Conservation (phyloP, 2,888 invertebrate genomes). For the Cordilura impudica region DNA sequence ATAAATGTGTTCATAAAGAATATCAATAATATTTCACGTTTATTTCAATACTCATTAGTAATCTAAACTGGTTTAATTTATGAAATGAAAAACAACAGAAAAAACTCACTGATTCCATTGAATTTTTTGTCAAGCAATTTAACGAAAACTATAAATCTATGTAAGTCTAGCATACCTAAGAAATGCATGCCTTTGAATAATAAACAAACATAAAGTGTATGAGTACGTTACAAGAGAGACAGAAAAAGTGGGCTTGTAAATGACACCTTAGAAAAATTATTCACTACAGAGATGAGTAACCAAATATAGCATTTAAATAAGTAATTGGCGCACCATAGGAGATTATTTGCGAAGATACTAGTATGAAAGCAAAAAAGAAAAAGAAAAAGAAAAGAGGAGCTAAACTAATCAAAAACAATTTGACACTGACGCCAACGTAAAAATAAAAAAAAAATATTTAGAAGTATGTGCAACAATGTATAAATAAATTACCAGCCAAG, state of each 20-base stretch:
- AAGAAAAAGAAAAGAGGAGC: background rate
- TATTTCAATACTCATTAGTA: constrained; percentile 53
- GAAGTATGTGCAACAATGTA: background rate
- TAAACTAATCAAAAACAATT: constrained; percentile 49
- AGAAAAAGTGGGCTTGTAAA: constrained; percentile 31
- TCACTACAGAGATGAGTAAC: constrained; percentile 30
- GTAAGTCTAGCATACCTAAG: constrained; percentile 49
- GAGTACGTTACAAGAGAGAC: background rate
- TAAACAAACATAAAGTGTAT: background rate
- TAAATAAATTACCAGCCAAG: constrained; percentile 11
- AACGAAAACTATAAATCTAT: constrained; percentile 56
- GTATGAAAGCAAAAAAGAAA: background rate
- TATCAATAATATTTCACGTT: constrained; percentile 49
- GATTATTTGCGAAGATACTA: background rate
- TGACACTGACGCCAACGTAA: constrained; percentile 60
- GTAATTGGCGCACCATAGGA: constrained; percentile 41
- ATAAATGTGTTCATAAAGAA: background rate
- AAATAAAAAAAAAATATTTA: background rate
- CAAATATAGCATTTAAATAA: constrained; percentile 3
- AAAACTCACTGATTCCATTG: constrained; percentile 41
- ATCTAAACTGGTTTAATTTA: constrained; percentile 46
- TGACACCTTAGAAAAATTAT: constrained; percentile 34
- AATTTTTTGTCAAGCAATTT: constrained; percentile 47
- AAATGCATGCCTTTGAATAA: constrained; percentile 15
- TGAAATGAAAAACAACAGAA: background rate